A percentile compares a stretch with the other conserved stretches of the same genome.
These are phyloP conservation scores for Fregetta grallaria DNA, from an alignment of 2,113 vertebrate species.

Conservation along the genomic window DNA sequence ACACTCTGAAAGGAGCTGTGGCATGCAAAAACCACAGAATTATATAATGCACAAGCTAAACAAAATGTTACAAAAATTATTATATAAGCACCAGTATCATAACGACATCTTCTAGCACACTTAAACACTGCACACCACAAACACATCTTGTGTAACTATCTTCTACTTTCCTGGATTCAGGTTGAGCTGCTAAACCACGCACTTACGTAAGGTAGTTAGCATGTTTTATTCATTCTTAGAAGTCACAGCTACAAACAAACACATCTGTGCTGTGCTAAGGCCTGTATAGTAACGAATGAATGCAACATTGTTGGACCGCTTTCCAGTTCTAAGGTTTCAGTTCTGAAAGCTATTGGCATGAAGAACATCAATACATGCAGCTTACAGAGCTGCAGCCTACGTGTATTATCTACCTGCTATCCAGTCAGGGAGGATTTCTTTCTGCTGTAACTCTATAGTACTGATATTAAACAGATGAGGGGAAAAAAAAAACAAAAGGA, in stretches of 20 bases:
- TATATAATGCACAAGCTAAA: neutral
- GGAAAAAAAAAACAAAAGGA: neutral
- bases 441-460: neutral
- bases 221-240: neutral
- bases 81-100: neutral
- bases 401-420: neutral
- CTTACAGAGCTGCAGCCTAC: neutral
- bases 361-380: neutral
- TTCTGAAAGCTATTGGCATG: neutral
- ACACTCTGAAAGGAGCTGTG: neutral
- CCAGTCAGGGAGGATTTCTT: neutral
- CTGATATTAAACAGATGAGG: neutral
- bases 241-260: neutral
- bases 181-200: neutral
- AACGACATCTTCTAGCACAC: neutral
- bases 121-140: neutral
- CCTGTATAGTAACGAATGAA: neutral
- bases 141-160: neutral
- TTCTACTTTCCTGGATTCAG: neutral
- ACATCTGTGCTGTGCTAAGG: neutral
- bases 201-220: neutral
- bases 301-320: rapidly evolving
- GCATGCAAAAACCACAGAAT: neutral
- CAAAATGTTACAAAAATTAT: neutral
- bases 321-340: neutral